These are phyloP conservation scores for Phytoseiulus persimilis DNA, from an alignment of 2,888 invertebrate genomes.

Conservation along the genomic window DNA sequence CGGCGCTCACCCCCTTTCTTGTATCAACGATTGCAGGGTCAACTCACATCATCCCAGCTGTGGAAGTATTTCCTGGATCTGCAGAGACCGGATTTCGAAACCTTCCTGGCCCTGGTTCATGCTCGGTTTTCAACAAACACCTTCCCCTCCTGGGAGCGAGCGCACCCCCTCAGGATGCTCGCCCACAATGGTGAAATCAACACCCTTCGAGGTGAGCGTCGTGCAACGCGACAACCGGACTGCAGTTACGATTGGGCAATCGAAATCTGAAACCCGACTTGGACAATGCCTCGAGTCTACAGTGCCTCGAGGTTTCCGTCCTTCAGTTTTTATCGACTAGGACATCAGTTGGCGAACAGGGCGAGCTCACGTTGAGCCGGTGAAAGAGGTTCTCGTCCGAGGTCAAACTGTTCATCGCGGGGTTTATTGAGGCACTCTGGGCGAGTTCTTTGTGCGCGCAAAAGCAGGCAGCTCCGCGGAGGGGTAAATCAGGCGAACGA, in stretches of 20 bases:
- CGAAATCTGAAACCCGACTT: no score
- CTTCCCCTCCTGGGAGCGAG: constrained; percentile 98
- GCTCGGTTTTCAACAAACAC: constrained; percentile 98
- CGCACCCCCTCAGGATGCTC: constrained; percentile 85
- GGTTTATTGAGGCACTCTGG: background rate
- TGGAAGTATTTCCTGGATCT: constrained; percentile 67
- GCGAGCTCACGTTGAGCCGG: no score
- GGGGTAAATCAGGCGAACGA: background rate
- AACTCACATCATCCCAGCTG: constrained; percentile 87
- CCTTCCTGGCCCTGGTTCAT: constrained; percentile 91
- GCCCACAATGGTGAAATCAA: constrained; percentile 99
- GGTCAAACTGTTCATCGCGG: background rate
- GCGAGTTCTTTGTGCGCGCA: background rate
- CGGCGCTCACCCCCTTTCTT: no score
- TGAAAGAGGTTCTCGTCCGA: background rate
- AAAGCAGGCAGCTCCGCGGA: background rate
- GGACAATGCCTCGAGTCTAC: no score
- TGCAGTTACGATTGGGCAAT: no score
- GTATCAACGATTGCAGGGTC: constrained; percentile 56
- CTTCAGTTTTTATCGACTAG: no score
- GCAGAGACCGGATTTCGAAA: constrained; percentile 62
- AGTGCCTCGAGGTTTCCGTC: no score
- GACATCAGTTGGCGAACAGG: no score
- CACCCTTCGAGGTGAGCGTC: constrained; percentile 65
- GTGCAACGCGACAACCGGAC: no score